A percentile compares a stretch with the other conserved stretches of the same genome.
Evolutionary conservation across 2,888 invertebrate genomes (phyloP).

Genomic region (Ectemnius continuus): DNA sequence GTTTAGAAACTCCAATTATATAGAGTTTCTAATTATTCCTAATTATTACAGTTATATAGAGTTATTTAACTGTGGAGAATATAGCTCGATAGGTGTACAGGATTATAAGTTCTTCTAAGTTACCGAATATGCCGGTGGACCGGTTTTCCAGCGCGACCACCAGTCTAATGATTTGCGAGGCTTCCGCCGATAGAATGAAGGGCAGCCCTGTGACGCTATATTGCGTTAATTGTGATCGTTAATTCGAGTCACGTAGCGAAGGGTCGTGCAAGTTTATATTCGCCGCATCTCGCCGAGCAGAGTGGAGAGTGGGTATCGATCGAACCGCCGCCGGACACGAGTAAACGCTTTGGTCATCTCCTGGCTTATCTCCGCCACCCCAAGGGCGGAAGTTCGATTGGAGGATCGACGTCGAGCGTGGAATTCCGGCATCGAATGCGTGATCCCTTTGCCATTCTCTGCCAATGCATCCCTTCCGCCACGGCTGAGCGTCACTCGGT

Average conservation of each 20-base stretch:
- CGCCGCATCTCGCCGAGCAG: conserved; percentile 39
- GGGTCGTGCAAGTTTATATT: conserved; percentile 59
- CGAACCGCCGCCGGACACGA: conserved; percentile 45
- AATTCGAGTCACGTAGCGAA: conserved; percentile 69
- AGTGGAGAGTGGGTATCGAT: conserved; percentile 52
- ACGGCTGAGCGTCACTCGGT: no score
- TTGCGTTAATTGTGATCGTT: conserved; percentile 69
- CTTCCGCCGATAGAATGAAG: conserved; percentile 22
- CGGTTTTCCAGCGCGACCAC: conserved; percentile 40
- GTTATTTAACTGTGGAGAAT: no score
- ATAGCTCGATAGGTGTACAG: no score
- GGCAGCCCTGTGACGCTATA: conserved; percentile 24
- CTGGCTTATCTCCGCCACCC: conserved; percentile 48
- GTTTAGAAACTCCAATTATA: no score
- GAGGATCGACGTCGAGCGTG: conserved; percentile 33
- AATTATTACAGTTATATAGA: no score
- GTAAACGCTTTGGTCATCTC: conserved; percentile 53
- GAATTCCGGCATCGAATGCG: conserved; percentile 39
- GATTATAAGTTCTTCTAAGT: no score
- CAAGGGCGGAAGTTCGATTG: conserved; percentile 47
- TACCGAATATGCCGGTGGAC: not conserved
- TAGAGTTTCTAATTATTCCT: no score
- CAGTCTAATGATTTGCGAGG: conserved; percentile 43
- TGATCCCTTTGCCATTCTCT: conserved; percentile 1
- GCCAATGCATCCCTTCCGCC: no score